phyloP scores from a whole-genome alignment of 2,113 vertebrate genomes.

The Pterocles orientalis region DNA sequence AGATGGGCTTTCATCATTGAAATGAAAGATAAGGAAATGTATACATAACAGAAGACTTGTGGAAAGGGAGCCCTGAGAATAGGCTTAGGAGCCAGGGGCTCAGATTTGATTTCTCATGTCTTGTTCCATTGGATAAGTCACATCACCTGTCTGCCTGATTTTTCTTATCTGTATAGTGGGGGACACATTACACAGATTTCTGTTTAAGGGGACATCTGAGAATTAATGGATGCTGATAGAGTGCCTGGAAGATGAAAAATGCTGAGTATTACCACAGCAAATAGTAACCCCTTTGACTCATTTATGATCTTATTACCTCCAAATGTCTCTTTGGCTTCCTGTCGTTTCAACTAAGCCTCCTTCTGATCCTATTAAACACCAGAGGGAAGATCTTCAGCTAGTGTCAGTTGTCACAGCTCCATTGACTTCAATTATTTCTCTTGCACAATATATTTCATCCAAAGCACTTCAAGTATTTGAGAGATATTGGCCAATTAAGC shows the following conservation, averaged over 20 bases:
- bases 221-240: conserved; percentile 27
- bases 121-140: neutral
- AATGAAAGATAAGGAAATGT: conserved; percentile 18
- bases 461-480: neutral
- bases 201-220: neutral
- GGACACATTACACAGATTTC: neutral
- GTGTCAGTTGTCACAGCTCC: conserved; percentile 47
- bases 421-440: conserved; percentile 56
- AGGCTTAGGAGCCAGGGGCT: neutral
- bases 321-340: conserved; percentile 22
- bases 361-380: conserved; percentile 53
- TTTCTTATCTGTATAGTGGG: neutral
- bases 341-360: conserved; percentile 27
- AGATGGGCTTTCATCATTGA: neutral
- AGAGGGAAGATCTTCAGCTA: neutral
- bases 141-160: neutral
- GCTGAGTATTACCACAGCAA: conserved; percentile 9
- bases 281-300: conserved; percentile 47
- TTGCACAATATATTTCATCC: conserved; percentile 35
- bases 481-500: conserved; percentile 30
- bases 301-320: conserved; percentile 54
- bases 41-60: neutral
- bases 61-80: neutral
- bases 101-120: conserved; percentile 2
- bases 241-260: conserved; percentile 19